Percentiles rank a stretch among this genome's conserved stretches.
phyloP scores from a whole-genome alignment of 2,113 vertebrate species.

The Cygnus atratus region DNA sequence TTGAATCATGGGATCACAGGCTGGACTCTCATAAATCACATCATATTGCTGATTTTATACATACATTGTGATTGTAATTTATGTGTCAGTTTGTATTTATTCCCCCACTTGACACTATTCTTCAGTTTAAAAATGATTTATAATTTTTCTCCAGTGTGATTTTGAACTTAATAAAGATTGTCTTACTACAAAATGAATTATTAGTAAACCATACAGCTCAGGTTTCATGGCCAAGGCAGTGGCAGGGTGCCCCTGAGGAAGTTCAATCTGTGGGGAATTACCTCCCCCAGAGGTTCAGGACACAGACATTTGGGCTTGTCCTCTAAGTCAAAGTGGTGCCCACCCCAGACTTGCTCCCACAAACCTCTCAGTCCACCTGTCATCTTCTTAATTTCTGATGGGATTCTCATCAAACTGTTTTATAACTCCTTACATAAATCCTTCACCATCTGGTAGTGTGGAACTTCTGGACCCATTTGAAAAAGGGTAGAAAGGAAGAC shows the following conservation, averaged over 20 bases:
- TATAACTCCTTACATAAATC: background rate
- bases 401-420: background rate
- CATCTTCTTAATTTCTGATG: background rate
- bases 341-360: background rate
- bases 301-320: background rate
- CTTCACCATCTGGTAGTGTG: background rate
- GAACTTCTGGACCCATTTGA: background rate
- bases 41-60: slow-evolving; percentile 30
- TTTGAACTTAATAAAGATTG: slow-evolving; percentile 46
- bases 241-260: background rate
- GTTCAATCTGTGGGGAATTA: background rate
- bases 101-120: background rate
- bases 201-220: background rate
- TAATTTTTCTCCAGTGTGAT: background rate
- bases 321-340: background rate
- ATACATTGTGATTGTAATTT: slow-evolving; percentile 22
- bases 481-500: no score
- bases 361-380: background rate
- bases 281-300: background rate
- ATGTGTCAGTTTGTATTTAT: slow-evolving; percentile 36
- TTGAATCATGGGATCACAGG: background rate
- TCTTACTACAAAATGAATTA: slow-evolving; percentile 10
- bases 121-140: background rate
- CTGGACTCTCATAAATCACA: slow-evolving; percentile 27
- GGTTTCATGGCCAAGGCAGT: background rate